Evolutionary conservation across 2,797 vertebrate genomes (phyloP), one percentile per base, ranked within the genome.

Genomic region (Sphaeramia orbicularis): DNA sequence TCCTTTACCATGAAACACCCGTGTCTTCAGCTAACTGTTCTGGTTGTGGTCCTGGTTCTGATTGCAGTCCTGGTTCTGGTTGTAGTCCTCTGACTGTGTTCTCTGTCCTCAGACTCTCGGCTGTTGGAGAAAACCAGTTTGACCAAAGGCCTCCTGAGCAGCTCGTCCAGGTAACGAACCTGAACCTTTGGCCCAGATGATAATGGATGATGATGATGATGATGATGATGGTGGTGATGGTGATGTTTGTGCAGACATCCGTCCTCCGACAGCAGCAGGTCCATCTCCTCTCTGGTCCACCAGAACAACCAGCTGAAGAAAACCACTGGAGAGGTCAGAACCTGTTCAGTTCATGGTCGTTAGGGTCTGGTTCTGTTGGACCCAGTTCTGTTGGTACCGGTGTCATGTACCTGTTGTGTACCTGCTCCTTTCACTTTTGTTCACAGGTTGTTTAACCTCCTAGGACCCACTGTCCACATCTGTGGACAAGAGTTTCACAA

Each of bases 71-170:
- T 10, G 24, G 24, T 5, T 6, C 4, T 27, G 6, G 24, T 27
- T 6, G 7, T 35, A 27, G 3, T 51, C 13, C 35, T 10, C 36
- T 75, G 47, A 81, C 6, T 10, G 15, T n/a, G 4, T 30, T 11
- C 18, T 74, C 10, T 56, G 10, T 53, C 63, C 51, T 43, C 75
- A 96, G 96, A 96, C 87, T 79, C 92, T 64, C 86, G 12, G 38
- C 91, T 96, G 62, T 69, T 96, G 70, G 94, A 96, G 67, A 94
- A 88, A 76, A 93, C 91, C 27, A 89, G 74, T 16, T 78, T 94
- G 81, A 80, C 94, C n/a, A 87, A 86, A 80, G 83, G 91, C 16
- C 54, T 94, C 1, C 71, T 92, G 68, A 74, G 78, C 73, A 68
- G 65, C 56, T 56, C 79, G 42, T 3, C 37, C 82, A 83, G 86